phyloP scores from a whole-genome alignment of 2,797 vertebrate genomes.

The Gymnothorax reevesii region DNA sequence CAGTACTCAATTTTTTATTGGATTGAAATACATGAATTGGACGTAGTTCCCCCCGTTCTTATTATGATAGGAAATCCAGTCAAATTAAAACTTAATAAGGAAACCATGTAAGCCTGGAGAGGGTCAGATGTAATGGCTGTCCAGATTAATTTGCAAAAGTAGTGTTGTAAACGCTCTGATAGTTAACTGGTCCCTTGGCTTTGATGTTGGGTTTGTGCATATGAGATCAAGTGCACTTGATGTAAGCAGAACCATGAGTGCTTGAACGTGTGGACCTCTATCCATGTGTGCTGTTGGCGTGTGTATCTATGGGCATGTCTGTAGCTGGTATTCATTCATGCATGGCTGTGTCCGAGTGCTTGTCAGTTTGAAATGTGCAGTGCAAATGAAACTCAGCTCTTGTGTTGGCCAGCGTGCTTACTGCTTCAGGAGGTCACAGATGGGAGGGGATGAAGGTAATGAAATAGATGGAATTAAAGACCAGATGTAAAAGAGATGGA shows the following conservation, averaged over 20 bases:
- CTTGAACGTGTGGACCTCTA: neutral
- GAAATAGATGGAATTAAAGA: neutral
- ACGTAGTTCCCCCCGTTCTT: neutral
- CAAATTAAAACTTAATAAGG: neutral
- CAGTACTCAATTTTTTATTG: neutral
- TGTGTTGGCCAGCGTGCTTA: neutral
- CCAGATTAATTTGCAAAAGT: neutral
- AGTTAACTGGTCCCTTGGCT: neutral
- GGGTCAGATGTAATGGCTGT: neutral
- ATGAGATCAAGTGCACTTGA: neutral
- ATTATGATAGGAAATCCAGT: neutral
- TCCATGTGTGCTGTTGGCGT: neutral
- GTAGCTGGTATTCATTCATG: slow-evolving; percentile 39
- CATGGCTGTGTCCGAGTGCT: neutral
- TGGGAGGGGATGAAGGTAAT: neutral
- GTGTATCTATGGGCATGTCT: neutral
- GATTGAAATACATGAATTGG: neutral
- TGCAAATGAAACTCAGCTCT: slow-evolving; percentile 5
- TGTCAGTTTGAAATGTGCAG: neutral
- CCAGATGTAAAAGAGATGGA: neutral
- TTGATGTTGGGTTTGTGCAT: neutral
- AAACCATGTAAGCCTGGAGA: neutral
- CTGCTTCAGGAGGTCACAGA: neutral
- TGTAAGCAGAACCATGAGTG: neutral
- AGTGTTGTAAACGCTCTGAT: neutral